Conservation (phyloP, 2,888 invertebrate species). For the Pammene fasciana region DNA sequence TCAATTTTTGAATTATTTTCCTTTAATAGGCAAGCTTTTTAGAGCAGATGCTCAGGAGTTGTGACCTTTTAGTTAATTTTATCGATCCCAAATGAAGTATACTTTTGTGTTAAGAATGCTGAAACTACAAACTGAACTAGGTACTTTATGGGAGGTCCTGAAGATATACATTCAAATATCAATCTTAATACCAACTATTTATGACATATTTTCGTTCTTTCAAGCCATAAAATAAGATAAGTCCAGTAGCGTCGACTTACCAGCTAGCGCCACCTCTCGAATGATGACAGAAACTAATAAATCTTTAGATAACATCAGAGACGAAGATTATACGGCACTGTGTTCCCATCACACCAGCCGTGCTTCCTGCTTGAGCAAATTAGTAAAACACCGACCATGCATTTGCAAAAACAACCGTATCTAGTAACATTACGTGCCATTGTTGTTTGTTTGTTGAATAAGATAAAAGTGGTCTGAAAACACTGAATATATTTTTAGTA, state of each 20-base stretch:
- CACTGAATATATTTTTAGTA: slow-evolving; percentile 76
- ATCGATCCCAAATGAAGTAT: slow-evolving; percentile 15
- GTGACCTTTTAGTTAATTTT: slow-evolving; percentile 36
- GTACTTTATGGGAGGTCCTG: slow-evolving; percentile 51
- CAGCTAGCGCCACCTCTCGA: slow-evolving; percentile 81
- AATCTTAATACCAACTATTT: slow-evolving; percentile 35
- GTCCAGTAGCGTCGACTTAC: slow-evolving; percentile 74
- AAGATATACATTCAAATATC: slow-evolving; percentile 27
- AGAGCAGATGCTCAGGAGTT: slow-evolving; percentile 45
- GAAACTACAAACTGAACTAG: slow-evolving; percentile 22
- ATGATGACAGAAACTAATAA: slow-evolving; percentile 80
- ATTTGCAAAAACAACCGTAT: slow-evolving; percentile 50
- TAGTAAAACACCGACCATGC: slow-evolving; percentile 72
- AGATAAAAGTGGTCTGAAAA: slow-evolving; percentile 54
- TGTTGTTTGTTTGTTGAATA: slow-evolving; percentile 47
- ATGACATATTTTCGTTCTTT: slow-evolving; percentile 55
- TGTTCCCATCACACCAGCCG: slow-evolving; percentile 78
- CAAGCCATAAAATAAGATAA: slow-evolving; percentile 57
- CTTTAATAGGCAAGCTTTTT: slow-evolving; percentile 54
- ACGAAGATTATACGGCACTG: slow-evolving; percentile 80
- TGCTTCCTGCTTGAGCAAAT: slow-evolving; percentile 81
- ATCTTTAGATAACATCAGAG: slow-evolving; percentile 82
- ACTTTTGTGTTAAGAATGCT: not conserved
- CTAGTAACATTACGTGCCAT: slow-evolving; percentile 51
- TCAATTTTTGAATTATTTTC: slow-evolving; percentile 64